Evolutionary conservation across 1,140 invertebrate species (phyloP).

Genomic region (Heliothis subflexa): DNA sequence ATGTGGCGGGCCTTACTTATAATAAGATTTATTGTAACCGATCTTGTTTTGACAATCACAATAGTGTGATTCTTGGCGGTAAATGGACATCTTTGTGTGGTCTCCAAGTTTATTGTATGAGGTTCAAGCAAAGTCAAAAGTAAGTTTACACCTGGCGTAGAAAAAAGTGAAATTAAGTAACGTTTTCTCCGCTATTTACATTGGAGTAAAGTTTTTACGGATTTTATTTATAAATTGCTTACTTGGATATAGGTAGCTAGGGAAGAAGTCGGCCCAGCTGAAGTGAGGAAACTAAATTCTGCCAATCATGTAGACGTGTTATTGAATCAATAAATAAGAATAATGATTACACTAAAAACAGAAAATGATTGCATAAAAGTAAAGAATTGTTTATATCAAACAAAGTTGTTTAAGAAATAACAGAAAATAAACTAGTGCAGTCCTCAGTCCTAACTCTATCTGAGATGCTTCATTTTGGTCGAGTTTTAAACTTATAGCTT

Average conservation of each 20-base stretch:
- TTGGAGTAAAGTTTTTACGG: not conserved
- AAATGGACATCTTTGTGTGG: constrained; percentile 76
- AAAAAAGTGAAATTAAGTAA: constrained; percentile 51
- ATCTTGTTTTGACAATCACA: constrained; percentile 83
- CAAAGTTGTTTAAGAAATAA: too few relatives aligned
- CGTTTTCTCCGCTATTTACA: constrained; percentile 11
- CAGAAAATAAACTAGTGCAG: not conserved
- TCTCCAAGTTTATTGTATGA: constrained; percentile 61
- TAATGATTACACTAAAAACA: too few relatives aligned
- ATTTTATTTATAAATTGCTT: too few relatives aligned
- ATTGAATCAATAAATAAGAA: too few relatives aligned
- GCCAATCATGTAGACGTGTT: too few relatives aligned
- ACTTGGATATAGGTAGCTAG: too few relatives aligned
- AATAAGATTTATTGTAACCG: constrained; percentile 85
- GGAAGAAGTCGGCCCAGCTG: too few relatives aligned
- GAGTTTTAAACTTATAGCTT: constrained; percentile 30
- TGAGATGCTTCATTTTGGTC: constrained; percentile 17
- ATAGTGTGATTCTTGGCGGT: constrained; percentile 70
- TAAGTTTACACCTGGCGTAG: constrained; percentile 67
- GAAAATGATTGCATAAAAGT: too few relatives aligned
- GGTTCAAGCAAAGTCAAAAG: constrained; percentile 70
- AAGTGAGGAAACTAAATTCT: too few relatives aligned
- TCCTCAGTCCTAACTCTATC: constrained; percentile 10
- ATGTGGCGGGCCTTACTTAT: constrained; percentile 70
- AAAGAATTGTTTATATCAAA: too few relatives aligned